A percentile compares a stretch with the other conserved stretches of the same genome.
phyloP scores from a whole-genome alignment of 2,888 invertebrate genomes.

The Autographa gamma region DNA sequence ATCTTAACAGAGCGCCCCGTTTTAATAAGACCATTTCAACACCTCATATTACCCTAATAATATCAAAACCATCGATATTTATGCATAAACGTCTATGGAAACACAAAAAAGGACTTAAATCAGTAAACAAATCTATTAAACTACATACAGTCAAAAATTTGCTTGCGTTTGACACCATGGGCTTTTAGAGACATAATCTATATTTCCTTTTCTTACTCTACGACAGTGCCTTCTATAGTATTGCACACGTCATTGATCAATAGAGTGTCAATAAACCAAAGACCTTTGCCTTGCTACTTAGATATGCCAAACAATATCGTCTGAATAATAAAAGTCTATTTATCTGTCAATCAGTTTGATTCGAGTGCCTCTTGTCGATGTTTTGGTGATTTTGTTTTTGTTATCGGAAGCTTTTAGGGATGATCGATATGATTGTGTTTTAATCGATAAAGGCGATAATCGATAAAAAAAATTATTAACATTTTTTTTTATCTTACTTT shows the following conservation, averaged over 20 bases:
- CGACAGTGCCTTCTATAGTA: conserved; percentile 24
- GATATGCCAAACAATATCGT: conserved; percentile 55
- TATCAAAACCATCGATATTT: too few species aligned
- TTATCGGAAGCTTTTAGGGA: neutral
- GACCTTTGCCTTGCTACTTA: conserved; percentile 53
- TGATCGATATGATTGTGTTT: neutral
- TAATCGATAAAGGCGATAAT: neutral
- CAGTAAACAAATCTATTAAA: too few species aligned
- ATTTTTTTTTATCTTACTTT: neutral
- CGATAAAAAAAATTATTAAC: too few species aligned
- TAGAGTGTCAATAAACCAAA: conserved; percentile 45
- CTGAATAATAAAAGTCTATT: conserved; percentile 64
- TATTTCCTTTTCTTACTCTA: neutral
- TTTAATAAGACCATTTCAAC: too few species aligned
- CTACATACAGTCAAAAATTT: too few species aligned
- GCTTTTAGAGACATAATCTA: too few species aligned
- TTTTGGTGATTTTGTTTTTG: conserved; percentile 29
- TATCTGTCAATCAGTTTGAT: conserved; percentile 65
- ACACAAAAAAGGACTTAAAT: too few species aligned
- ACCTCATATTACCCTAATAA: too few species aligned
- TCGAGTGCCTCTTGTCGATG: conserved; percentile 36
- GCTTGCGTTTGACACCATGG: too few species aligned
- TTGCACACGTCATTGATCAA: conserved; percentile 33
- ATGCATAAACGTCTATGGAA: too few species aligned
- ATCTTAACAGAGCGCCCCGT: too few species aligned